phyloP scores from a whole-genome alignment of 2,888 invertebrate species.

The Chrysolina americana region DNA sequence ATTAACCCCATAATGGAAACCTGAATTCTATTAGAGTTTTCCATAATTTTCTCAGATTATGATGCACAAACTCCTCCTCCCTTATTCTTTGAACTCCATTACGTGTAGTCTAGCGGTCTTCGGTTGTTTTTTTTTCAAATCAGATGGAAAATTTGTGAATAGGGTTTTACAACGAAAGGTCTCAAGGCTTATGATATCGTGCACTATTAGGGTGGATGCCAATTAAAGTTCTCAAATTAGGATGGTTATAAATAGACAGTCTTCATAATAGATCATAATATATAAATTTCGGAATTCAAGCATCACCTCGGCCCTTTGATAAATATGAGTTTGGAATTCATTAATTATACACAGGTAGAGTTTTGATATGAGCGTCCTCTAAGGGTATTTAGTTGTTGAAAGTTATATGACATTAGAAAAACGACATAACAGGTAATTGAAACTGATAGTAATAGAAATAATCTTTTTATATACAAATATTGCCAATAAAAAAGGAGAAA shows the following conservation, averaged over 20 bases:
- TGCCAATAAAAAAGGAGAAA: too few species aligned
- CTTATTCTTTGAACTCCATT: constrained; percentile 21
- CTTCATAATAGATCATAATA: constrained; percentile 17
- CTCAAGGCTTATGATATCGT: constrained; percentile 8
- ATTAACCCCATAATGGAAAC: constrained; percentile 16
- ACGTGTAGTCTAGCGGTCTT: constrained; percentile 9
- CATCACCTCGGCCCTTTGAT: constrained; percentile 1
- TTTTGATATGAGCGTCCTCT: not conserved
- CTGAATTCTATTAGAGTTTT: constrained; percentile 23
- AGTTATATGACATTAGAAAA: too few species aligned
- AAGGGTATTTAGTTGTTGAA: not conserved
- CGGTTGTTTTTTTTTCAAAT: constrained; percentile 16
- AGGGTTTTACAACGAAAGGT: constrained; percentile 19
- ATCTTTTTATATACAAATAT: too few species aligned
- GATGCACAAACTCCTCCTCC: constrained; percentile 12
- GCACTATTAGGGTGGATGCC: constrained; percentile 20
- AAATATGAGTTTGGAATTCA: constrained; percentile 13
- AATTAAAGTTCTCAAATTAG: constrained; percentile 23
- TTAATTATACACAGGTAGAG: constrained; percentile 11
- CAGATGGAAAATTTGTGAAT: constrained; percentile 8
- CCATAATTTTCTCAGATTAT: constrained; percentile 22
- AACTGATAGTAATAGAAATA: too few species aligned
- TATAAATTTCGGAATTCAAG: constrained; percentile 8
- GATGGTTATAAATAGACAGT: constrained; percentile 15
- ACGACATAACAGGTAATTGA: too few species aligned